Evolutionary conservation across 2,888 invertebrate genomes (phyloP).

Genomic region (Cataglyphis altisquamis): DNA sequence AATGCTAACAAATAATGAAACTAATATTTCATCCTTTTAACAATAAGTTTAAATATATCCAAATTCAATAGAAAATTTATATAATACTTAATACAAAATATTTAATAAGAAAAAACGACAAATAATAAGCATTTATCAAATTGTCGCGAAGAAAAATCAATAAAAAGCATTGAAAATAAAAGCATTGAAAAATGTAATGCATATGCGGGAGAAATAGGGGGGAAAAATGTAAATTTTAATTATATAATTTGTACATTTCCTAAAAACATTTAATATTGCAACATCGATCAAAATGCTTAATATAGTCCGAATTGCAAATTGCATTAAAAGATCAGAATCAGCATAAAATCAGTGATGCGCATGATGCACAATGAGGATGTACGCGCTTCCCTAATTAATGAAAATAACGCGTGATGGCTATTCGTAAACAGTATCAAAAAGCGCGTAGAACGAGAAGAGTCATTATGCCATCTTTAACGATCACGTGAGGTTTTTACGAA

Average conservation of each 20-base stretch:
- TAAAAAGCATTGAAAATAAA: background rate
- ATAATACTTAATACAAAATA: background rate
- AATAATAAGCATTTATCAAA: background rate
- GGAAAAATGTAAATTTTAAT: background rate
- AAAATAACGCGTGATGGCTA: constrained; percentile 1
- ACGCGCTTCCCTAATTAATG: constrained; percentile 15
- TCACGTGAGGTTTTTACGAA: background rate
- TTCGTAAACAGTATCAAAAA: constrained; percentile 16
- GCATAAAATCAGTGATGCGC: constrained; percentile 23
- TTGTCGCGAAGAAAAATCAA: background rate
- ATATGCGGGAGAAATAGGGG: background rate
- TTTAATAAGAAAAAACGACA: background rate
- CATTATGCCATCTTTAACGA: background rate
- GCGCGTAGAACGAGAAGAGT: background rate
- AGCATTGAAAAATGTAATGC: background rate
- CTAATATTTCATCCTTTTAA: background rate
- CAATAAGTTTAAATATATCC: background rate
- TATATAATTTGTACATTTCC: background rate
- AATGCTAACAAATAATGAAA: background rate
- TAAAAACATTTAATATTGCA: background rate
- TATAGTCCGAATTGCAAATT: no score
- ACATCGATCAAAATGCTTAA: constrained; percentile 3
- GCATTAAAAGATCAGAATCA: background rate
- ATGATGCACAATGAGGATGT: background rate
- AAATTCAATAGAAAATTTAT: background rate